A percentile compares a stretch with the other conserved stretches of the same genome.
phyloP scores from a whole-genome alignment of 1,140 invertebrate species.

The Melitaea cinxia region DNA sequence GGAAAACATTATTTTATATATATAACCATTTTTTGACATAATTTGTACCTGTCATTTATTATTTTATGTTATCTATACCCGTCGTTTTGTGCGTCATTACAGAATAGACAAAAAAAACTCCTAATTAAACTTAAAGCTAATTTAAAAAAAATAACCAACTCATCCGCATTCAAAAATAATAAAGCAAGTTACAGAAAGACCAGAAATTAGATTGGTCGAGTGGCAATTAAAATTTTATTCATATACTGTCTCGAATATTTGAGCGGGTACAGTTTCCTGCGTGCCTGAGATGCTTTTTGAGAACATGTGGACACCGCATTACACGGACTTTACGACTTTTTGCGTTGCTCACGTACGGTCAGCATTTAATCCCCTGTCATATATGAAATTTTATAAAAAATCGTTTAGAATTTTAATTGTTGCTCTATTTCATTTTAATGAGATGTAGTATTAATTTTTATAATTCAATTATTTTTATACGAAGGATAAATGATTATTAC shows the following conservation, averaged over 20 bases:
- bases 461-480: no score
- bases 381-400: not conserved
- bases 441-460: not conserved
- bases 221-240: constrained; percentile 43
- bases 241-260: constrained; percentile 25
- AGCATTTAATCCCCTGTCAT: not conserved
- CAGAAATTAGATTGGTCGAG: constrained; percentile 29
- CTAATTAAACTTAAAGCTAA: not conserved
- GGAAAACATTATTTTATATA: not conserved
- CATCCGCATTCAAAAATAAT: not conserved
- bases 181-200: constrained; percentile 1
- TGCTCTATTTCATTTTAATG: not conserved
- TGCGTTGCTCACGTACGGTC: constrained; percentile 18
- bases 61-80: not conserved
- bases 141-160: not conserved
- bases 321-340: constrained; percentile 39
- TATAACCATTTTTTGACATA: not conserved
- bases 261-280: constrained; percentile 37
- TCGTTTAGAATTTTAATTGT: not conserved
- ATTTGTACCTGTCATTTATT: not conserved
- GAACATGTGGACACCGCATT: constrained; percentile 47
- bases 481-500: no score
- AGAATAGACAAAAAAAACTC: no score
- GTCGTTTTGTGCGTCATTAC: no score
- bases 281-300: constrained; percentile 33